Evolutionary conservation across 1,140 invertebrate genomes (phyloP).

Genomic region (Drosophila melanica): DNA sequence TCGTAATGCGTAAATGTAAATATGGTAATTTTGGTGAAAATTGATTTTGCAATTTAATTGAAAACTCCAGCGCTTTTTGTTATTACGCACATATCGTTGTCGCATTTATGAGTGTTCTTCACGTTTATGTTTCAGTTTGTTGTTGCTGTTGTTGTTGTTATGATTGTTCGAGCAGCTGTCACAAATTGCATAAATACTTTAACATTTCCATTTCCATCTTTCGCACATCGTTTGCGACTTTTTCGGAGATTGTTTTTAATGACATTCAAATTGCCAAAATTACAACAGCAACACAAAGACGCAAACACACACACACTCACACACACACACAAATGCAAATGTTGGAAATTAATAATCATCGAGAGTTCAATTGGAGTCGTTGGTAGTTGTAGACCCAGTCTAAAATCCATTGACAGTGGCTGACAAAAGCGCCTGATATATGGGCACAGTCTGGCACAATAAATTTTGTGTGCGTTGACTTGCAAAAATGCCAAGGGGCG

Average conservation of each 20-base stretch:
- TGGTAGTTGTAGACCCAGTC: conserved; percentile 10
- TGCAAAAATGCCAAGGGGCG: conserved; percentile 47
- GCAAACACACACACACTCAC: conserved; percentile 44
- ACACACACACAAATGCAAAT: background rate
- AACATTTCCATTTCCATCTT: conserved; percentile 53
- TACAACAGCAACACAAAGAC: conserved; percentile 51
- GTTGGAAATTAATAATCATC: conserved; percentile 69
- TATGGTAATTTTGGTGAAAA: conserved; percentile 78
- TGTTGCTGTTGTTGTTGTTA: conserved; percentile 53
- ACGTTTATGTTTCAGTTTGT: conserved; percentile 11
- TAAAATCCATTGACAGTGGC: conserved; percentile 45
- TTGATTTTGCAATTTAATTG: conserved; percentile 82
- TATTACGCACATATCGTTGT: conserved; percentile 19
- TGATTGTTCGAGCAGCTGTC: conserved; percentile 74
- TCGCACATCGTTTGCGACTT: conserved; percentile 78
- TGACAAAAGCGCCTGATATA: conserved; percentile 75
- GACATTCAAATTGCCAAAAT: conserved; percentile 79
- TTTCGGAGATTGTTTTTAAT: conserved; percentile 74
- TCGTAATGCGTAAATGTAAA: conserved; percentile 52
- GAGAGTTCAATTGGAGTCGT: conserved; percentile 59
- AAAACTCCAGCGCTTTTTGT: conserved; percentile 65
- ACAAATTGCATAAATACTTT: conserved; percentile 77
- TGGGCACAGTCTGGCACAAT: conserved; percentile 64
- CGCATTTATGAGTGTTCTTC: conserved; percentile 17
- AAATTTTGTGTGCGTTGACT: conserved; percentile 64